Evolutionary conservation across 2,888 invertebrate species (phyloP), one percentile per base, ranked within the genome.

Genomic region (Andrena haemorrhoa): DNA sequence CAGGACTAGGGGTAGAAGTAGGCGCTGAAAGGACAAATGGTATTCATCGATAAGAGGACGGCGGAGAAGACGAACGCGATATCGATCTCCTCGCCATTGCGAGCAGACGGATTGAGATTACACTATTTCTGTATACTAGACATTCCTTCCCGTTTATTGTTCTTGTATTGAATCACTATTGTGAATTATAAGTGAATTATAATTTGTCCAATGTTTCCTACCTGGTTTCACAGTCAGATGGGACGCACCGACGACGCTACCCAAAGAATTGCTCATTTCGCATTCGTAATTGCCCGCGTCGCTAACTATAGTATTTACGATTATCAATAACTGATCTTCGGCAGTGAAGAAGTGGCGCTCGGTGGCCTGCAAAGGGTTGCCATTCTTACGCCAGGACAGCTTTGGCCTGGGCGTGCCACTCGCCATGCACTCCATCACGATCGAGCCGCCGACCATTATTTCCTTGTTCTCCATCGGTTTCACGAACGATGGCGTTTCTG

Each of bases 251-350:
- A 96, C 95, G 87, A 96, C 96, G 75, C 96, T 96, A 7, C 98
- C 98, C 56, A 98, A 94, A 58, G 96, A 96, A 94, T 99, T 99
- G 60, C 97, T 97, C 93, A 99, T 97, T 93, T 97, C 97, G 94
- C 99, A 99, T 89, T 98, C 97, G 94, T 98, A 99, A 79, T 95
- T 95, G 0, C 98, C 99, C 41, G 97, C 97, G 94, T 99, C 98
- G 85, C 95, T 95, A 3, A 96, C 93, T 83, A 96, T 95, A 0
- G 97, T 96, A 90, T 97, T 97, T 58, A 98, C 96, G 87, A 99
- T 98, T 64, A 99, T 96, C 71, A 99, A 94, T 74, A 98, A 94
- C 93, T 98, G 98, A 93, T 97, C 97, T 92, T 98, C 97, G 49
- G 97, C 97, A 3, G 98, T 97, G 89, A 98, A 97, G 93, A 97